These are phyloP conservation scores for Apus apus DNA, from an alignment of 2,113 vertebrate species.

Conservation along the genomic window DNA sequence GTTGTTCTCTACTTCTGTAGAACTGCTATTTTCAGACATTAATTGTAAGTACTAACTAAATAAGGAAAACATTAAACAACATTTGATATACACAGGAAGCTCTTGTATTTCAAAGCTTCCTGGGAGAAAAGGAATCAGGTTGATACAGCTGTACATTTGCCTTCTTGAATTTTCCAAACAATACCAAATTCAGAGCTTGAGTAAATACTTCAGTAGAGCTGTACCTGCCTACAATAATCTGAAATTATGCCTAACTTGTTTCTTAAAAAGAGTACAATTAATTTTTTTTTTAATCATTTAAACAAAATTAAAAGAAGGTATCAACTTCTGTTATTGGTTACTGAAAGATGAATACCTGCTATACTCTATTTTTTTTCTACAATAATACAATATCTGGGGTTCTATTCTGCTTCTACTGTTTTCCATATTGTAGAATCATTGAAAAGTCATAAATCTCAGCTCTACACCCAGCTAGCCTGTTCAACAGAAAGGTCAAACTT, in stretches of 20 bases:
- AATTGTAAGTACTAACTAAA: neutral
- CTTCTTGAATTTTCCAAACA: neutral
- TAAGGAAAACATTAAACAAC: neutral
- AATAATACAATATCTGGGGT: neutral
- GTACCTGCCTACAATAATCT: neutral
- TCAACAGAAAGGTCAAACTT: neutral
- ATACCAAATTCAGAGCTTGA: neutral
- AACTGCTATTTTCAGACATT: neutral
- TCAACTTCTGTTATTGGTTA: neutral
- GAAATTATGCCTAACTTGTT: neutral
- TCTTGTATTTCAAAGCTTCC: neutral
- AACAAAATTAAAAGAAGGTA: neutral
- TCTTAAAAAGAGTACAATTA: neutral
- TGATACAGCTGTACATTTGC: neutral
- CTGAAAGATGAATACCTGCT: neutral
- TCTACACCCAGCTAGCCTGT: neutral
- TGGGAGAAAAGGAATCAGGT: neutral
- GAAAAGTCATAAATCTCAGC: neutral
- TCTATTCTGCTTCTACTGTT: neutral
- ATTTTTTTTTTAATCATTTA: neutral
- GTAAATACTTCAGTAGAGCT: neutral
- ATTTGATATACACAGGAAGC: neutral
- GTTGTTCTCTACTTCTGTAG: neutral
- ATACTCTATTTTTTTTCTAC: neutral
- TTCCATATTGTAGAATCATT: neutral